A percentile compares a stretch with the other conserved stretches of the same genome.
These are phyloP conservation scores for Eupeodes corollae DNA, from an alignment of 1,140 invertebrate species.

Conservation along the genomic window DNA sequence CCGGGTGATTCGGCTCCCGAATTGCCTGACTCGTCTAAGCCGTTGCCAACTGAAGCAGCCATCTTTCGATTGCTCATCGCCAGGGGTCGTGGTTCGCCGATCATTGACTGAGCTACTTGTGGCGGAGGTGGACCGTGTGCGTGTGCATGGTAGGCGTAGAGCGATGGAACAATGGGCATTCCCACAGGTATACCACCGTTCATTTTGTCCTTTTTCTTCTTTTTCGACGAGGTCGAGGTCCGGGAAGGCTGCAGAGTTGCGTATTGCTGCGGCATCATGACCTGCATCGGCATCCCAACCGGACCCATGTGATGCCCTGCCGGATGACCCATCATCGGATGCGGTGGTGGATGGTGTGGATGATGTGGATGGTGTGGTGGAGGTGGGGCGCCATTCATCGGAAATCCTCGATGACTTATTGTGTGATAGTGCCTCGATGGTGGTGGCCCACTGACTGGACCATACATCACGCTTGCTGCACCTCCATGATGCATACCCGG, in stretches of 20 bases:
- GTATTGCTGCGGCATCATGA: conserved; percentile 32
- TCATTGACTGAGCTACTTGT: conserved; percentile 19
- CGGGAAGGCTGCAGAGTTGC: conserved; percentile 30
- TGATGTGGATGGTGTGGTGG: neutral
- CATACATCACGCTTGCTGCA: conserved; percentile 23
- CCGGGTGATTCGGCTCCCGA: conserved; percentile 64
- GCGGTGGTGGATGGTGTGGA: conserved; percentile 14
- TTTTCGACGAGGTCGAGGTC: conserved; percentile 46
- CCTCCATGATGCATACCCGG: conserved; percentile 15
- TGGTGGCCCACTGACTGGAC: conserved; percentile 13
- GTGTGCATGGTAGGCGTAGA: conserved; percentile 30
- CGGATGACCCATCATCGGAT: conserved; percentile 17
- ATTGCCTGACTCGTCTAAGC: conserved; percentile 45
- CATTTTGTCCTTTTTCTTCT: conserved; percentile 46
- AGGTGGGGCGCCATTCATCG: conserved; percentile 6
- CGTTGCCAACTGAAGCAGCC: conserved; percentile 42
- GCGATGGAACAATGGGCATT: conserved; percentile 33
- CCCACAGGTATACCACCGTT: conserved; percentile 31
- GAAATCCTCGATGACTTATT: conserved; percentile 33
- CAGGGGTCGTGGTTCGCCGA: conserved; percentile 24
- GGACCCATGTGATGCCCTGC: conserved; percentile 9
- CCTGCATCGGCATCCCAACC: conserved; percentile 10
- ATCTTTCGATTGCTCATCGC: conserved; percentile 40
- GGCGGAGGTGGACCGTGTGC: conserved; percentile 11
- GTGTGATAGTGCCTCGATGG: conserved; percentile 28